Conservation (phyloP, 2,888 invertebrate genomes). For the Rotaria sp. region DNA sequence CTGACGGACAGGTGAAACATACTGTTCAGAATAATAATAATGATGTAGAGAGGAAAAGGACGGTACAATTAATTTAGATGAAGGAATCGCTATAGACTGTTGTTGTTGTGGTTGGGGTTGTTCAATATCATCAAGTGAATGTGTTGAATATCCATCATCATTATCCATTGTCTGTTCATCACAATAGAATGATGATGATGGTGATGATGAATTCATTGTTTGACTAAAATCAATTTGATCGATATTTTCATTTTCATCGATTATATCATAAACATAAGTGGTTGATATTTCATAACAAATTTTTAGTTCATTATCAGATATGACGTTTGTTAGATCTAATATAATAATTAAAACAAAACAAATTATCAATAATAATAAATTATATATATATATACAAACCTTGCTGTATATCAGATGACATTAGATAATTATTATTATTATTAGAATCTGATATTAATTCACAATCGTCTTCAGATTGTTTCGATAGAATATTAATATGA, state of each 20-base stretch:
- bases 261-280: background rate
- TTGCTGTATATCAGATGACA: background rate
- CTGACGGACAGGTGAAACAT: background rate
- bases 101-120: background rate
- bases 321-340: background rate
- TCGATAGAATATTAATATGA: background rate
- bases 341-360: background rate
- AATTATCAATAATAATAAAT: background rate
- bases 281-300: conserved; percentile 6
- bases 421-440: background rate
- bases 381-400: background rate
- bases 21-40: background rate
- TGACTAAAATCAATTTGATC: background rate
- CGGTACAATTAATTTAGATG: background rate
- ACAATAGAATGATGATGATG: background rate
- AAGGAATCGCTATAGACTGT: background rate
- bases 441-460: background rate
- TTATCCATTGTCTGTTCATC: background rate
- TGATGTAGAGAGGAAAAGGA: background rate
- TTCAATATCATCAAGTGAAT: background rate
- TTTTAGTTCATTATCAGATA: background rate
- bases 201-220: background rate
- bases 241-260: background rate
- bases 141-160: background rate
- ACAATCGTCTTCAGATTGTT: background rate